Percentiles rank a stretch among this genome's conserved stretches.
Conservation (phyloP, 2,888 invertebrate genomes). For the Aquatica leii region DNA sequence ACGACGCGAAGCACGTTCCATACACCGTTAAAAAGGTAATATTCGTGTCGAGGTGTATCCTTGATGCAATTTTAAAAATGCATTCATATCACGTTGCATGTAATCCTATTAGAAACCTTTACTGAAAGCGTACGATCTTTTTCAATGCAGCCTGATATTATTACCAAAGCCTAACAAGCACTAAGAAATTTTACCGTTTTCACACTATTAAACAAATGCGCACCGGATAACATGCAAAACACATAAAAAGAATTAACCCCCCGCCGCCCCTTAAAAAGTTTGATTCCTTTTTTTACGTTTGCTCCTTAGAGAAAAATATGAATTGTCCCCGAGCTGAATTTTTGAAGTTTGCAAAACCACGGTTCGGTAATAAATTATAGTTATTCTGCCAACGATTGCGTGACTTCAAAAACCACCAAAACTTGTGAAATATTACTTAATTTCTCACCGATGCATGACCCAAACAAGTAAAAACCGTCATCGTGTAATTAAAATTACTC, state of each 20-base stretch:
- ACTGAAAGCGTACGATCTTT: constrained; percentile 9
- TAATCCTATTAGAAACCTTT: constrained; percentile 27
- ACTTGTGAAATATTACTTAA: constrained; percentile 30
- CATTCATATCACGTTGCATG: constrained; percentile 23
- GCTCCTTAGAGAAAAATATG: constrained; percentile 24
- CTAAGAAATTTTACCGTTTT: too few species aligned
- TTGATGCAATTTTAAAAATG: constrained; percentile 26
- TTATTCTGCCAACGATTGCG: constrained; percentile 35
- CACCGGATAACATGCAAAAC: background rate
- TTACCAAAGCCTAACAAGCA: too few species aligned
- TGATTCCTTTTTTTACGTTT: constrained; percentile 19
- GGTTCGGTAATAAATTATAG: constrained; percentile 41
- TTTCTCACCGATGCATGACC: constrained; percentile 24
- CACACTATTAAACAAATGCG: too few species aligned
- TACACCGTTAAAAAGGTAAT: constrained; percentile 47
- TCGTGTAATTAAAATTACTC: constrained; percentile 37
- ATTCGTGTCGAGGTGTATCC: constrained; percentile 25
- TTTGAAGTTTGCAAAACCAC: constrained; percentile 29
- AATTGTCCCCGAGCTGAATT: constrained; percentile 28
- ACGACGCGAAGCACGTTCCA: constrained; percentile 46
- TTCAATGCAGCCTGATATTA: constrained; percentile 18
- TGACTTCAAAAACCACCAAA: constrained; percentile 29
- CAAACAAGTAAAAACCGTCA: constrained; percentile 23
- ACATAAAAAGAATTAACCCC: constrained; percentile 22
- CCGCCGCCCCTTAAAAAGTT: constrained; percentile 13